Evolutionary conservation across 1,140 invertebrate species (phyloP).

Genomic region (Ganaspis sp.): DNA sequence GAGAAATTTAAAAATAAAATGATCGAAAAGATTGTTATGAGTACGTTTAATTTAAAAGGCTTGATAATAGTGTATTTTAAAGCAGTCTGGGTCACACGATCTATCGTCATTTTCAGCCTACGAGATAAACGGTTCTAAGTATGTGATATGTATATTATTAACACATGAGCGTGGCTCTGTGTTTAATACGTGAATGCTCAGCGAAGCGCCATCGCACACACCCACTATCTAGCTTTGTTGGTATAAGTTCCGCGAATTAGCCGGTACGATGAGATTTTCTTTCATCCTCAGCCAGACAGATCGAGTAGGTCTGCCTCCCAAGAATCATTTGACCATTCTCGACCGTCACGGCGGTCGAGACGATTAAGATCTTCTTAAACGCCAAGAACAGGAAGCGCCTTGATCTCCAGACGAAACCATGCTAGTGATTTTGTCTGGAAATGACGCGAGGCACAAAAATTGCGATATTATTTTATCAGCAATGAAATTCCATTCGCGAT

Average conservation of each 20-base stretch:
- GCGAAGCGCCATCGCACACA: slow-evolving; percentile 21
- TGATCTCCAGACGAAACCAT: slow-evolving; percentile 5
- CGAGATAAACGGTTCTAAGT: not conserved
- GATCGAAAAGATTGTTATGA: too few species aligned
- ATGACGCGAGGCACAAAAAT: not conserved
- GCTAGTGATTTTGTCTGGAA: slow-evolving; percentile 2
- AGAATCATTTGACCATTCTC: slow-evolving; percentile 52
- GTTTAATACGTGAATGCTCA: not conserved
- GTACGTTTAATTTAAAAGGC: too few species aligned
- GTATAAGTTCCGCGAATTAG: slow-evolving; percentile 51
- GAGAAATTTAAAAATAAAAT: too few species aligned
- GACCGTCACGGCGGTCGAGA: slow-evolving; percentile 47
- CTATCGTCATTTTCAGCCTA: slow-evolving; percentile 5
- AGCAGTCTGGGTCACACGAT: slow-evolving; percentile 2
- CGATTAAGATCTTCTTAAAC: slow-evolving; percentile 18
- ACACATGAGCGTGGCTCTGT: not conserved
- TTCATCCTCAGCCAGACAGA: slow-evolving; percentile 50
- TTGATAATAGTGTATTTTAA: not conserved
- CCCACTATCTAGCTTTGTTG: slow-evolving; percentile 48
- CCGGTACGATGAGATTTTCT: slow-evolving; percentile 52
- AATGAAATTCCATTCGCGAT: not conserved
- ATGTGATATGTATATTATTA: not conserved
- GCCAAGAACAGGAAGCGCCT: slow-evolving; percentile 13
- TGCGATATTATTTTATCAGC: slow-evolving; percentile 10
- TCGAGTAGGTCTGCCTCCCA: slow-evolving; percentile 45